Conservation (phyloP, 2,113 vertebrate species). For the Tyrannus savana region DNA sequence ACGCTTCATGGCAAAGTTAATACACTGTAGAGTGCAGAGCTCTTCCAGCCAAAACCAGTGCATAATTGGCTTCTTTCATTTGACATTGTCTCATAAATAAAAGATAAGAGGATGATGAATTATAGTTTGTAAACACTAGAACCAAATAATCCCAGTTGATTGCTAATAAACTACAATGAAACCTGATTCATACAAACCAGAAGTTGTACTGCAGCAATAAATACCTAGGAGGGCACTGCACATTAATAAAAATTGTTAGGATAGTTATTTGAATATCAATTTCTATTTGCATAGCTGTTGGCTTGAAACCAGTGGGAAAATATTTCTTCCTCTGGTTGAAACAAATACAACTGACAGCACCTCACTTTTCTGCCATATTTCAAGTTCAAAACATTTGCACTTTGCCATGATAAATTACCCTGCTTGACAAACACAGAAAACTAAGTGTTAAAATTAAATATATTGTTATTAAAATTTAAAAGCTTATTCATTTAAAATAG, state of each 20-base stretch:
- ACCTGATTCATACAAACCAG: slow-evolving; percentile 3
- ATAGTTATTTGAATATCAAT: slow-evolving; percentile 17
- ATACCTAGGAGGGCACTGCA: not conserved
- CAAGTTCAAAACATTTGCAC: not conserved
- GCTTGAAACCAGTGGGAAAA: not conserved
- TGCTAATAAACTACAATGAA: slow-evolving; percentile 55
- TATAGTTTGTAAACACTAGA: slow-evolving; percentile 60
- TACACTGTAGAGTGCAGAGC: not conserved
- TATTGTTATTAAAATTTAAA: not conserved
- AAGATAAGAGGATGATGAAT: slow-evolving; percentile 64
- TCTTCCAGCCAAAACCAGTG: slow-evolving; percentile 9
- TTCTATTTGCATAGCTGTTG: not conserved
- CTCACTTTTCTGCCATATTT: not conserved
- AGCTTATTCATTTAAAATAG: not conserved
- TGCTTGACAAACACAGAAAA: not conserved
- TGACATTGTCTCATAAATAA: slow-evolving; percentile 70
- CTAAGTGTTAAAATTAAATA: not conserved
- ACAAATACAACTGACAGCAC: not conserved
- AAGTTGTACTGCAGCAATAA: slow-evolving; percentile 29
- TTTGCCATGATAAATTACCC: not conserved
- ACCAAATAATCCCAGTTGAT: slow-evolving; percentile 57
- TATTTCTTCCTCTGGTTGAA: not conserved
- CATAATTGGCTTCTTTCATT: slow-evolving; percentile 37
- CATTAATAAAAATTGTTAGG: slow-evolving; percentile 11
- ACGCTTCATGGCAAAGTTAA: not conserved